These are phyloP conservation scores for Pseudomyrmex gracilis DNA, from an alignment of 1,140 invertebrate genomes.

Conservation along the genomic window DNA sequence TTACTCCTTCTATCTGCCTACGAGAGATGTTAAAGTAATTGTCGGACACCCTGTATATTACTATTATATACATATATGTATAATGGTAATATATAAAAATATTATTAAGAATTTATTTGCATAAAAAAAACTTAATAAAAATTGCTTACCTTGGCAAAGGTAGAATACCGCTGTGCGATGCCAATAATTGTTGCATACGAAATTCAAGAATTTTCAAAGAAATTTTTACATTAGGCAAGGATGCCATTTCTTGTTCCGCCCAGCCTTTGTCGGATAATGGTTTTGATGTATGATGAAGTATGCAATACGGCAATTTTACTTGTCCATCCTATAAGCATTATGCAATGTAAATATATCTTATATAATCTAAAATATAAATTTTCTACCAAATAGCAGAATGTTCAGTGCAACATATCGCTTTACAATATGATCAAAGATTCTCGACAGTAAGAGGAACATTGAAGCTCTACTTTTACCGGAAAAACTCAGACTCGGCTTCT, in stretches of 20 bases:
- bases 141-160: conserved; percentile 89
- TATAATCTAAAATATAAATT: conserved; percentile 1
- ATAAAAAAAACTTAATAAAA: conserved; percentile 30
- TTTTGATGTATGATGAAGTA: conserved; percentile 86
- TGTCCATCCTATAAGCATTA: conserved; percentile 82
- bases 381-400: neutral
- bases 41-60: no score
- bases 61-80: neutral
- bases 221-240: conserved; percentile 91
- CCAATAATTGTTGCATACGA: conserved; percentile 89
- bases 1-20: no score
- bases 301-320: conserved; percentile 88
- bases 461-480: conserved; percentile 76
- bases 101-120: neutral
- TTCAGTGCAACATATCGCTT: conserved; percentile 76
- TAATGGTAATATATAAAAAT: neutral
- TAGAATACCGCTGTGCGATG: conserved; percentile 89
- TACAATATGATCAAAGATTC: conserved; percentile 75
- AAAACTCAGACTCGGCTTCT: conserved; percentile 77
- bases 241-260: conserved; percentile 90
- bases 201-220: conserved; percentile 88
- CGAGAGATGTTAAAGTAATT: no score
- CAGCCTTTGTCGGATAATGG: conserved; percentile 88
- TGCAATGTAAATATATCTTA: conserved; percentile 9
- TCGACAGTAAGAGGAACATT: conserved; percentile 75